Percentiles rank a stretch among this genome's conserved stretches.
Evolutionary conservation across 1,140 invertebrate species (phyloP).

Genomic region (Arctopsyche grandis): DNA sequence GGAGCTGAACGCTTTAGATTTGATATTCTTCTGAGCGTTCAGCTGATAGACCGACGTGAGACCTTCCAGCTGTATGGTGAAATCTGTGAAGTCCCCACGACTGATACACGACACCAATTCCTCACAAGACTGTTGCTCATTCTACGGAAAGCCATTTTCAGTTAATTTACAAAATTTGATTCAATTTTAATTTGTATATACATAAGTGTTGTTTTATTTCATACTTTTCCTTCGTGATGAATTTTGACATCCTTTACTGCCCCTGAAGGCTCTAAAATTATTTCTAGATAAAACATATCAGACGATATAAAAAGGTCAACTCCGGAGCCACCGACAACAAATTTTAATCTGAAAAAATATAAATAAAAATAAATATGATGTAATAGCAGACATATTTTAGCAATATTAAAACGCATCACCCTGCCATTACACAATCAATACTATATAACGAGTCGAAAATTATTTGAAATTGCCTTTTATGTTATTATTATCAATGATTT

Average conservation of each 20-base stretch:
- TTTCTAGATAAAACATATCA: constrained; percentile 97
- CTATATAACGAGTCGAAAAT: too few relatives aligned
- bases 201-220: neutral
- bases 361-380: neutral
- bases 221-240: constrained; percentile 83
- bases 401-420: too few relatives aligned
- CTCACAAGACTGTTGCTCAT: constrained; percentile 81
- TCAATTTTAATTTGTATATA: neutral
- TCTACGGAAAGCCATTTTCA: constrained; percentile 54
- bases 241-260: constrained; percentile 93
- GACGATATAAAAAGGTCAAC: constrained; percentile 91
- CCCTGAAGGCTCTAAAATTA: constrained; percentile 83
- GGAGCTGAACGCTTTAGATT: constrained; percentile 92
- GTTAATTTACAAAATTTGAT: neutral
- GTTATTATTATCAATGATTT: too few relatives aligned
- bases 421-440: too few relatives aligned
- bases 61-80: constrained; percentile 90
- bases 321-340: constrained; percentile 75
- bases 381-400: neutral
- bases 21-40: constrained; percentile 94
- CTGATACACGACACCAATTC: constrained; percentile 85
- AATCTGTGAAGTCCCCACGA: constrained; percentile 89
- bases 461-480: too few relatives aligned
- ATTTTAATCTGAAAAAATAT: constrained; percentile 74
- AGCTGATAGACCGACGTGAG: constrained; percentile 92